These are phyloP conservation scores for Philaenus spumarius DNA, from an alignment of 1,140 invertebrate species.

Conservation along the genomic window DNA sequence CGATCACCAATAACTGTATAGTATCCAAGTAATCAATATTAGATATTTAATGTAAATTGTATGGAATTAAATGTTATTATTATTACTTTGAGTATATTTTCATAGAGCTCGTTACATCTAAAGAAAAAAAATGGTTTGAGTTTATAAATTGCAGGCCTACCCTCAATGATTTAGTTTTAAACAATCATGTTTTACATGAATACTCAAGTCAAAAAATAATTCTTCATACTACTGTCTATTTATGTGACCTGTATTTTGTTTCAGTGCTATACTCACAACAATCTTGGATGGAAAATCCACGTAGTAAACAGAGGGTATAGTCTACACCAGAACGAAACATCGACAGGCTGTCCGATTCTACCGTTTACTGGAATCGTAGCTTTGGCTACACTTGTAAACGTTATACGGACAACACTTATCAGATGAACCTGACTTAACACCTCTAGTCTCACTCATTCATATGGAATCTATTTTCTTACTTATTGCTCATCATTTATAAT, in stretches of 20 bases:
- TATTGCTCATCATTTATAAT: not conserved
- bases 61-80: too few relatives aligned
- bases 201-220: too few relatives aligned
- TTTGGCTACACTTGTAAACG: not conserved
- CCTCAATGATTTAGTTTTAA: too few relatives aligned
- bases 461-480: not conserved
- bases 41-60: too few relatives aligned
- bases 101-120: too few relatives aligned
- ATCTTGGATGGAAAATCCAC: conserved; percentile 90
- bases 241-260: conserved; percentile 32
- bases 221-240: too few relatives aligned
- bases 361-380: not conserved
- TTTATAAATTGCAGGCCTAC: too few relatives aligned
- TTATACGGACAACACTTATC: not conserved
- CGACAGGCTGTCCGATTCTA: not conserved
- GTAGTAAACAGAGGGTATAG: conserved; percentile 62
- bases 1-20: too few relatives aligned
- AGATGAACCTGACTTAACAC: conserved; percentile 4
- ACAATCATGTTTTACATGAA: too few relatives aligned
- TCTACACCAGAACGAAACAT: conserved; percentile 1
- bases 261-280: conserved; percentile 86
- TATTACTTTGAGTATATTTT: too few relatives aligned
- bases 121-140: too few relatives aligned
- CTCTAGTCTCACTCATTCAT: not conserved
- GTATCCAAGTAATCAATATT: too few relatives aligned